Evolutionary conservation across 1,140 invertebrate species (phyloP), one percentile per base, ranked within the genome.

Genomic region (Caenorhabditis brenneri): DNA sequence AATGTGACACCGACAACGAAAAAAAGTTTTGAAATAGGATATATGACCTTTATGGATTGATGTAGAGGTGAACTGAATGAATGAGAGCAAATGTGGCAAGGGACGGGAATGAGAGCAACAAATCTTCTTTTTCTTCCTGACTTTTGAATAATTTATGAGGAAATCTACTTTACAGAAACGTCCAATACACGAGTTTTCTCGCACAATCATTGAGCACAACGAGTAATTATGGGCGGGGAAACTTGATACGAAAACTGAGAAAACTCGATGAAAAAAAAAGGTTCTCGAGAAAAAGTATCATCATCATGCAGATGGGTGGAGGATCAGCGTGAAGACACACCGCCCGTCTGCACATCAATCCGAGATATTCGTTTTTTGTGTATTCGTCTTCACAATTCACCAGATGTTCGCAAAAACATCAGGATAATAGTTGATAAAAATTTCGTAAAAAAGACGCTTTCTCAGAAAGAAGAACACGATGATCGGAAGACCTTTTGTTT

Each of bases 41-140:
- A 74, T 74, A n/a, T 65, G 65, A 27, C 65, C 65, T 42, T 42
- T 42, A 22, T 9, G 65, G n/a, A 74, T 42, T 74, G 65, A 74
- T 74, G 12, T 36, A 15, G 42, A 74, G 65, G 65, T 74, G 36
- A 36, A 65, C 31, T n/a, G 58, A 19, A 36, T 65, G 58, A 65
- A 65, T 65, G 33, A 65, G 36, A 15, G 3, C 15, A n/a, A 42
- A 74, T 42, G 65, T 42, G 65, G 36, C 65, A 46, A 74, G 65
- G 10, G 65, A 42, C 65, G 65, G 24, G 22, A 74, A 74, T 24
- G 36, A 74, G 65, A 65, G 58, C 22, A 58, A 58, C 53, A 29
- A 58, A 58, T 65, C 58, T 36, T 74, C 58, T 65, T 65, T 33
- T 36, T 65, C 31, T 65, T 19, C n/a, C 29, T 27, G 42, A 46